A percentile compares a stretch with the other conserved stretches of the same genome.
phyloP scores from a whole-genome alignment of 2,888 invertebrate genomes.

The Crossocerus cetratus region DNA sequence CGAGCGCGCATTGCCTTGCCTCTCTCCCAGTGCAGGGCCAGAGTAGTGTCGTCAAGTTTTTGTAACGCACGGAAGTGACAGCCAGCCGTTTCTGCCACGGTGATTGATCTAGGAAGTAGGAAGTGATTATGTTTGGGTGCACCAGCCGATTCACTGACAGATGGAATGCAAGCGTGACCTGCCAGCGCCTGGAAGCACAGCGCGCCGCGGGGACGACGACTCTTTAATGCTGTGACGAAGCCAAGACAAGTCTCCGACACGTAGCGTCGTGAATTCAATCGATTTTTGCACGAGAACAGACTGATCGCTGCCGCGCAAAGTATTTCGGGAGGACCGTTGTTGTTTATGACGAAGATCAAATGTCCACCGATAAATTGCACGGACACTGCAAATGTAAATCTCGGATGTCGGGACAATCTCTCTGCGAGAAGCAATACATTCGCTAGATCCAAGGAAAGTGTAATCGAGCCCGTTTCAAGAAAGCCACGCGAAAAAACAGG shows the following conservation, averaged over 20 bases:
- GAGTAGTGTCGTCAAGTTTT: conserved; percentile 37
- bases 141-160: conserved; percentile 35
- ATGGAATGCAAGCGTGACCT: conserved; percentile 50
- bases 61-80: conserved; percentile 14
- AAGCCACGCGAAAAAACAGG: no score
- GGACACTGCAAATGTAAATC: no score
- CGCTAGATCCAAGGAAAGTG: no score
- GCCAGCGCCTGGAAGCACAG: conserved; percentile 18
- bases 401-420: no score
- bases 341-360: no score
- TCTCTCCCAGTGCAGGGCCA: conserved; percentile 46
- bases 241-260: conserved; percentile 9
- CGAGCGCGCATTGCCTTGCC: conserved; percentile 53
- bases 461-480: no score
- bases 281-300: no score
- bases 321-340: no score
- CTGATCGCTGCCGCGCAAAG: no score
- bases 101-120: neutral
- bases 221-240: conserved; percentile 39
- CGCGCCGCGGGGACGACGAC: conserved; percentile 30
- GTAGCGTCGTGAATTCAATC: conserved; percentile 1
- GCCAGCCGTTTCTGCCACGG: neutral
- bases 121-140: conserved; percentile 15
- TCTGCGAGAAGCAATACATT: no score
- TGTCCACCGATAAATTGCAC: no score